Evolutionary conservation across 1,140 invertebrate species (phyloP), one percentile per base, ranked within the genome.

Genomic region (Adelges cooleyi): DNA sequence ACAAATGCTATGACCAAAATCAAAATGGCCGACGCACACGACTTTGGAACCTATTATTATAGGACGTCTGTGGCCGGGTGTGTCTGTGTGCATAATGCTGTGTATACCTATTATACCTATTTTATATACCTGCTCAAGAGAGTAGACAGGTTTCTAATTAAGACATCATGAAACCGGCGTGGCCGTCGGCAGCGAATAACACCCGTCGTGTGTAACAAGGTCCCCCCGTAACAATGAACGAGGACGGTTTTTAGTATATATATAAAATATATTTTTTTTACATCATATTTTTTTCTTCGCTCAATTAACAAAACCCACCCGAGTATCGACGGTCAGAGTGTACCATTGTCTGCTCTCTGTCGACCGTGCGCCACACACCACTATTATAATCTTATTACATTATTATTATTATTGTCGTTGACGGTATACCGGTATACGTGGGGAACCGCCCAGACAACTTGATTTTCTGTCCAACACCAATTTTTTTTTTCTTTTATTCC

Each of bases 91-190:
- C 15, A 44, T 44, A 5, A 44, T 44, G 40, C n/a, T 15, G 40
- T 44, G 15, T 44, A 8, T 38, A 8, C 13, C 13, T 44, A 8
- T 17, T 33, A 33, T 33, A 33, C 11, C 40, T 4, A 48, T 48
- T 5, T 18, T 22, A 11, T 20, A 11, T 20, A 11, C 38, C 9
- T 5, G 27, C 29, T 8, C 1, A 13, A 9, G 5, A 6, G 18
- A 22, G 27, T 23, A 11, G 42, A 62, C 56, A 48, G 56, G 56
- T 62, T 62, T 62, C 56, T 62, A 62, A 62, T 62, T 62, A 62
- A 62, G 56, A 62, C 56, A 62, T 62, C 40, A 48, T 46, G 56
- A 62, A 46, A 62, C 42, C 17, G 40, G 42, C 56, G 56, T 22
- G 23, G 40, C 29, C 42, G 53, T 17, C 49, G 27, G 54, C 54